phyloP scores from a whole-genome alignment of 2,888 invertebrate genomes.

The Harpalus rubripes region DNA sequence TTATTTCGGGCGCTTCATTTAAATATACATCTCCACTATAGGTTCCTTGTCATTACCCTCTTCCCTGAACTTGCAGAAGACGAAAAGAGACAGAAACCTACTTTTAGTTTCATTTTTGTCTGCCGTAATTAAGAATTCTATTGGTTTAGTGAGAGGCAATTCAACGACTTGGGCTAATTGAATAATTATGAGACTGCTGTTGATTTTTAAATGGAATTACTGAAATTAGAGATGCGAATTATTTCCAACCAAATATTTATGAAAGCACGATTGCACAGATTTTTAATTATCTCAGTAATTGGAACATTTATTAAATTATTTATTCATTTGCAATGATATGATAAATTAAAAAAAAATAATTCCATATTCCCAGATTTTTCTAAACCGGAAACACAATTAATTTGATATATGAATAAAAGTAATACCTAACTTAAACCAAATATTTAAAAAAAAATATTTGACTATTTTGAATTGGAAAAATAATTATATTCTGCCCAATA shows the following conservation, averaged over 20 bases:
- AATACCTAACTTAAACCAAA: too few relatives aligned
- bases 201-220: slow-evolving; percentile 40
- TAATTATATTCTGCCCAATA: too few relatives aligned
- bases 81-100: background rate
- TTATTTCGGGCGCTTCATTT: slow-evolving; percentile 43
- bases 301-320: slow-evolving; percentile 21
- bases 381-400: too few relatives aligned
- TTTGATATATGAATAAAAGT: too few relatives aligned
- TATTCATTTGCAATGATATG: background rate
- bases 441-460: too few relatives aligned
- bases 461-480: too few relatives aligned
- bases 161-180: slow-evolving; percentile 42
- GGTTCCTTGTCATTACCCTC: slow-evolving; percentile 29
- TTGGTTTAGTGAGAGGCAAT: slow-evolving; percentile 53
- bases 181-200: slow-evolving; percentile 35
- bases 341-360: too few relatives aligned
- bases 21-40: slow-evolving; percentile 51
- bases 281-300: slow-evolving; percentile 33
- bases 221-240: slow-evolving; percentile 18
- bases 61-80: background rate
- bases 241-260: slow-evolving; percentile 25
- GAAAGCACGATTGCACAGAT: slow-evolving; percentile 19
- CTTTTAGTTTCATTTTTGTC: slow-evolving; percentile 53
- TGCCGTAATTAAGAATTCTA: slow-evolving; percentile 54
- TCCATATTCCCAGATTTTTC: too few relatives aligned